Conservation (phyloP, 2,797 vertebrate species). For the Ateles fusciceps region DNA sequence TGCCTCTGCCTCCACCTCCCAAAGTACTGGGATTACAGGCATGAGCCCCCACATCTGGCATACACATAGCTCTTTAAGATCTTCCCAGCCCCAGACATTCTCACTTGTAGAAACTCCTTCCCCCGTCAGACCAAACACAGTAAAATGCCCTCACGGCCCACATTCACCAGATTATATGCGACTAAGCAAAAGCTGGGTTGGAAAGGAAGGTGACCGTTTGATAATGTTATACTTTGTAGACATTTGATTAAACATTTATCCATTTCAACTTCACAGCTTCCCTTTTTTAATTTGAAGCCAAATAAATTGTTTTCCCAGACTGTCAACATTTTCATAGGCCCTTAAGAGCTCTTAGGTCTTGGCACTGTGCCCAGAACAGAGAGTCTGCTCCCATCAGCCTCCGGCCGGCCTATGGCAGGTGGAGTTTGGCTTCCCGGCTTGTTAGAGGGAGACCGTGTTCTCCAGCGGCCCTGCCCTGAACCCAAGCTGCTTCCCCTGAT, state of each 20-base stretch:
- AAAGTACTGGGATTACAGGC: too few relatives aligned
- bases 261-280: conserved; percentile 53
- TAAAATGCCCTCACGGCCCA: neutral
- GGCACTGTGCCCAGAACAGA: conserved; percentile 46
- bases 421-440: neutral
- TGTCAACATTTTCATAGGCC: conserved; percentile 36
- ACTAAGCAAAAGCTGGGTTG: neutral
- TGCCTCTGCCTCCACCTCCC: too few relatives aligned
- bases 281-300: conserved; percentile 54
- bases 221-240: conserved; percentile 52
- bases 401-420: neutral
- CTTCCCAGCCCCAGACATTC: neutral
- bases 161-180: neutral
- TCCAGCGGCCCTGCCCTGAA: neutral
- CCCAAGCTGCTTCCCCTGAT: conserved; percentile 47
- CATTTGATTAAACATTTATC: conserved; percentile 67
- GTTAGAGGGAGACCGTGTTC: neutral
- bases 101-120: neutral
- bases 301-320: conserved; percentile 69
- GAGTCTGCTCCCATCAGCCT: neutral
- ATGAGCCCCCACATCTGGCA: too few relatives aligned
- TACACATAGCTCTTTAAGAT: neutral
- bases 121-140: neutral
- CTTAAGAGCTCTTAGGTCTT: conserved; percentile 48
- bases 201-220: conserved; percentile 39